These are phyloP conservation scores for Philereme vetulata DNA, from an alignment of 2,888 invertebrate species.

Conservation along the genomic window DNA sequence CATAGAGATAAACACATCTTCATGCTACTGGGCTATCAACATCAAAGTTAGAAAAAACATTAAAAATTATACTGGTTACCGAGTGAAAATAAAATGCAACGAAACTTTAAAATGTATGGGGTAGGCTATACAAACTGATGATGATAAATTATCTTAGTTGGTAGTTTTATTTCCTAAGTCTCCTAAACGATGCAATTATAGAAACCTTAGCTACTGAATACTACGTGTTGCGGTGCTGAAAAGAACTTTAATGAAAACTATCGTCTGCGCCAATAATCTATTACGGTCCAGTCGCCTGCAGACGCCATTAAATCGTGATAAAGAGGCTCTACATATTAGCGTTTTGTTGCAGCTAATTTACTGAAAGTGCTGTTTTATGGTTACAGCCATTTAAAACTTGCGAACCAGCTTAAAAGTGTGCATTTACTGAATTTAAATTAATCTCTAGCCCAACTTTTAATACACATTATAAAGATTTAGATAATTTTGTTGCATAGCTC, in stretches of 20 bases:
- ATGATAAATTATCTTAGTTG: no score
- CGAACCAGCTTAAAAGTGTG: constrained; percentile 16
- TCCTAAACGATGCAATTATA: background rate
- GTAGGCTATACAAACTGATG: no score
- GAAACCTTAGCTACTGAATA: constrained; percentile 16
- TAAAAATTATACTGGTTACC: no score
- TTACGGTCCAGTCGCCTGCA: constrained; percentile 60
- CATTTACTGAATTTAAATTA: constrained; percentile 19
- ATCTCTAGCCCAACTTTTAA: constrained; percentile 4
- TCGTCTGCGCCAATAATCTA: constrained; percentile 58
- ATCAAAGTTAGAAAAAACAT: no score
- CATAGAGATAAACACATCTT: no score
- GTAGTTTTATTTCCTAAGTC: no score
- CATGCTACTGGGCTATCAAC: no score
- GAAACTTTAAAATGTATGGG: no score
- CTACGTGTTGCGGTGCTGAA: constrained; percentile 6
- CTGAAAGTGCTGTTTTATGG: constrained; percentile 32
- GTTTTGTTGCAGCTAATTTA: constrained; percentile 37
- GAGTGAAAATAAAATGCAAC: no score
- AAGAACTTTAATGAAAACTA: constrained; percentile 63
- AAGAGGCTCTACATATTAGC: constrained; percentile 38
- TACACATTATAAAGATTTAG: background rate
- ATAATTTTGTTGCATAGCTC: no score
- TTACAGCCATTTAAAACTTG: constrained; percentile 21
- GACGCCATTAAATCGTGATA: constrained; percentile 52